These are phyloP conservation scores for Halichoerus grypus DNA, from an alignment of 2,113 vertebrate species.

Conservation along the genomic window DNA sequence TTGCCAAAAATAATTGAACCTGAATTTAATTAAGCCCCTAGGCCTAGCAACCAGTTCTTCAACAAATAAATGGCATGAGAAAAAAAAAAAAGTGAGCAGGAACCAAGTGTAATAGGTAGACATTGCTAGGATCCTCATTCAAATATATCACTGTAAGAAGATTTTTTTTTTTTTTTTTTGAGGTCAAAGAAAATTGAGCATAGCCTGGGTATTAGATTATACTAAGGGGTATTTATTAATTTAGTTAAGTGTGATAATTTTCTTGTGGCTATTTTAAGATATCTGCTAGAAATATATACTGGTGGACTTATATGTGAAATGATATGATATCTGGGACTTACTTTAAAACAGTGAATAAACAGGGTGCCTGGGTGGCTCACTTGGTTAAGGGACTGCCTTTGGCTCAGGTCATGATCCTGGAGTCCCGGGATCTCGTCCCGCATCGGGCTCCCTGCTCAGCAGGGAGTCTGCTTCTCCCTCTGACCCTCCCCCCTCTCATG, in stretches of 20 bases:
- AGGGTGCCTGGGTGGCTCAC: no score
- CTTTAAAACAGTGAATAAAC: background rate
- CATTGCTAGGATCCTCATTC: background rate
- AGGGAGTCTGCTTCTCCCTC: no score
- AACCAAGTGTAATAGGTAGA: background rate
- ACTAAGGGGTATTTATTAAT: background rate
- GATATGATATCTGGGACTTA: background rate
- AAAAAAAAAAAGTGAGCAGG: background rate
- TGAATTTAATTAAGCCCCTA: constrained; percentile 6
- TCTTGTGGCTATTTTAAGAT: background rate
- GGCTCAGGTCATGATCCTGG: no score
- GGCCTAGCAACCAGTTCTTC: background rate
- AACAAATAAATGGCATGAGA: background rate
- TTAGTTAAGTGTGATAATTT: background rate
- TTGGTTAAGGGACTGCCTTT: no score
- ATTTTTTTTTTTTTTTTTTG: background rate
- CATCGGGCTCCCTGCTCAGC: no score
- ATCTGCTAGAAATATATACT: background rate
- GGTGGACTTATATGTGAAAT: background rate
- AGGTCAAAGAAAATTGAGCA: background rate
- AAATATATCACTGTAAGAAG: background rate
- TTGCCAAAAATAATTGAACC: background rate
- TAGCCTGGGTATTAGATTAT: background rate
- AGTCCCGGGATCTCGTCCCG: no score
- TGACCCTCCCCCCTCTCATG: no score